A percentile compares a stretch with the other conserved stretches of the same genome.
phyloP scores from a whole-genome alignment of 2,888 invertebrate species.

The Deroplatys truncata region DNA sequence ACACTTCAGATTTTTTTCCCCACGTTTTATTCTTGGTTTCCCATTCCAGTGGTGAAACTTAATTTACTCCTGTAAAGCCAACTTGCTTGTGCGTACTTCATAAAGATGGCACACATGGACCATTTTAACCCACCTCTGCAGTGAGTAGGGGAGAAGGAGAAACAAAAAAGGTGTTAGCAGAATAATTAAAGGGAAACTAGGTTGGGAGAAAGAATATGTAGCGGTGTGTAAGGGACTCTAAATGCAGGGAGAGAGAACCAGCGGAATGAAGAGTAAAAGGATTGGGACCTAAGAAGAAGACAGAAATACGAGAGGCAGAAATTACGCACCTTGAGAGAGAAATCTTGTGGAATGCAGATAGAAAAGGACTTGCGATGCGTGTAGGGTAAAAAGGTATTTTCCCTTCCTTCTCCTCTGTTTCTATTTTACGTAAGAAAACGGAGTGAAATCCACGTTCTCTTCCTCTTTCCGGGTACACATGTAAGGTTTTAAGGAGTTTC shows the following conservation, averaged over 20 bases:
- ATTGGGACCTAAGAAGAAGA: neutral
- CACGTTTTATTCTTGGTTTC: neutral
- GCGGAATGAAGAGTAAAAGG: neutral
- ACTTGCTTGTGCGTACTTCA: neutral
- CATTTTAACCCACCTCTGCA: neutral
- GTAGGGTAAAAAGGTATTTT: neutral
- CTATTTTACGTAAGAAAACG: neutral
- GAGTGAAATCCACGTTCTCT: neutral
- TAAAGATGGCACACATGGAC: neutral
- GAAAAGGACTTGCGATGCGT: neutral
- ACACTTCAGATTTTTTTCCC: neutral
- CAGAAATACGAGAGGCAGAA: neutral
- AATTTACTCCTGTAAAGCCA: neutral
- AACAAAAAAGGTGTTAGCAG: neutral
- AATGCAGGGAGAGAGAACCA: neutral
- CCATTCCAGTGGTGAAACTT: neutral
- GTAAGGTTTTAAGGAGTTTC: slow-evolving; percentile 9
- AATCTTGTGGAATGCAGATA: slow-evolving; percentile 6
- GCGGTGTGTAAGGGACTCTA: neutral
- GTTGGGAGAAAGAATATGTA: neutral
- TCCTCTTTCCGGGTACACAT: neutral
- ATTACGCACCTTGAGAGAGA: neutral
- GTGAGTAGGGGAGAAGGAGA: neutral
- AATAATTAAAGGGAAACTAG: neutral
- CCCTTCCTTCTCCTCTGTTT: neutral